A percentile compares a stretch with the other conserved stretches of the same genome.
phyloP scores from a whole-genome alignment of 1,140 invertebrate species.

The Spodoptera litura region DNA sequence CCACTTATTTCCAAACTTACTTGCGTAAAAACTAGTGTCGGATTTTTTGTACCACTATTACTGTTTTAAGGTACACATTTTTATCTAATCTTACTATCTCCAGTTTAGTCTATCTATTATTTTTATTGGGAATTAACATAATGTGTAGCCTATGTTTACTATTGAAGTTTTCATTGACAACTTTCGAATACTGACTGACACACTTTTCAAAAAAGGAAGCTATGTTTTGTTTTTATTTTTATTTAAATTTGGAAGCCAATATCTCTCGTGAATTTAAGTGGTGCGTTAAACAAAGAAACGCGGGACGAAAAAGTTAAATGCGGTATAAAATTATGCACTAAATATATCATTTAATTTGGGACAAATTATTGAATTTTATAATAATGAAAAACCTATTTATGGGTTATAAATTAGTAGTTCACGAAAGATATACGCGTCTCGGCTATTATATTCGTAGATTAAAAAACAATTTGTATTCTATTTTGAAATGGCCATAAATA shows the following conservation, averaged over 20 bases:
- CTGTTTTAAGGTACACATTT: neutral
- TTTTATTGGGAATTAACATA: neutral
- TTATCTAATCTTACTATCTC: slow-evolving; percentile 16
- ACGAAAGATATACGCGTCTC: neutral
- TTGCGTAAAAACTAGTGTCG: slow-evolving; percentile 45
- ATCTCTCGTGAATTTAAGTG: no score
- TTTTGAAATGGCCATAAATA: slow-evolving; percentile 48
- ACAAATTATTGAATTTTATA: no score
- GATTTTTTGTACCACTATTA: slow-evolving; percentile 22
- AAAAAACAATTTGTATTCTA: slow-evolving; percentile 44
- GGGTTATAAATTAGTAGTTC: neutral
- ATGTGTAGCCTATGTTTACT: no score
- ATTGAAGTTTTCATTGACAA: neutral
- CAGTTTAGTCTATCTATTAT: neutral
- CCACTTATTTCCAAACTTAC: slow-evolving; percentile 51
- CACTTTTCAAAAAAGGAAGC: neutral
- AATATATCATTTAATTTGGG: no score
- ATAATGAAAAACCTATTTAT: no score
- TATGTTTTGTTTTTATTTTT: neutral
- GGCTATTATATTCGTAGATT: slow-evolving; percentile 19
- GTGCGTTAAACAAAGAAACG: no score
- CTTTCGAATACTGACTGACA: neutral
- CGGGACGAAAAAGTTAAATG: no score
- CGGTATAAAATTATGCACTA: no score
- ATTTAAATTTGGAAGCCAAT: no score